Conservation (phyloP, 2,888 invertebrate genomes). For the Drosophila peninsularis region DNA sequence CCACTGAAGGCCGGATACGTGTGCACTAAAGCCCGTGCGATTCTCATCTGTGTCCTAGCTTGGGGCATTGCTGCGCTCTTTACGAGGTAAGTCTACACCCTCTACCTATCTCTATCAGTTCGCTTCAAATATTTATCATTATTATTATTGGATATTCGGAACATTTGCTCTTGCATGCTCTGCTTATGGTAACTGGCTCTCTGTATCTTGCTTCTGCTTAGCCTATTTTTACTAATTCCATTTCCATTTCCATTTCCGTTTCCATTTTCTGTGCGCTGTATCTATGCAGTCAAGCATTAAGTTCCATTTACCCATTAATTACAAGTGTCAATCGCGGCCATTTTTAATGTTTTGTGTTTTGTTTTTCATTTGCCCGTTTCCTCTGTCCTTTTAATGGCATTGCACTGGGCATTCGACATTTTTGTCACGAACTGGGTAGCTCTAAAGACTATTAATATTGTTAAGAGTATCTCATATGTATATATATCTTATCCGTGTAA, state of each 20-base stretch:
- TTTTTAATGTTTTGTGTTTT: conserved; percentile 74
- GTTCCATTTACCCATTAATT: conserved; percentile 70
- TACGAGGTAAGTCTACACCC: conserved; percentile 89
- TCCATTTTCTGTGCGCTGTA: conserved; percentile 35
- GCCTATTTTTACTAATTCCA: conserved; percentile 13
- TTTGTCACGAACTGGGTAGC: not conserved
- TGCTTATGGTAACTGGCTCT: conserved; percentile 20
- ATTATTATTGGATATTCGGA: conserved; percentile 14
- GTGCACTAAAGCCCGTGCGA: conserved; percentile 93
- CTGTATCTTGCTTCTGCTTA: not conserved
- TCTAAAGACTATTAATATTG: not conserved
- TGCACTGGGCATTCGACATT: conserved; percentile 3
- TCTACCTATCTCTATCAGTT: conserved; percentile 4
- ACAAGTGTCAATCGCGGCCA: conserved; percentile 76
- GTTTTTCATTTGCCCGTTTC: conserved; percentile 36
- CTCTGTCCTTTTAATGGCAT: conserved; percentile 20
- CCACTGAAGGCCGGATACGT: conserved; percentile 95
- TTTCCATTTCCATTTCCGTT: conserved; percentile 10
- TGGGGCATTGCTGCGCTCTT: conserved; percentile 94
- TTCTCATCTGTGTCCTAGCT: conserved; percentile 91
- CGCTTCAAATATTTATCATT: conserved; percentile 34
- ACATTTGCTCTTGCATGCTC: conserved; percentile 50
- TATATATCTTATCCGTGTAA: not conserved
- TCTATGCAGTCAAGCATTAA: conserved; percentile 66
- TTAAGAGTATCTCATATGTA: not conserved